Evolutionary conservation across 2,113 vertebrate genomes (phyloP).

Genomic region (Salvelinus alpinus): DNA sequence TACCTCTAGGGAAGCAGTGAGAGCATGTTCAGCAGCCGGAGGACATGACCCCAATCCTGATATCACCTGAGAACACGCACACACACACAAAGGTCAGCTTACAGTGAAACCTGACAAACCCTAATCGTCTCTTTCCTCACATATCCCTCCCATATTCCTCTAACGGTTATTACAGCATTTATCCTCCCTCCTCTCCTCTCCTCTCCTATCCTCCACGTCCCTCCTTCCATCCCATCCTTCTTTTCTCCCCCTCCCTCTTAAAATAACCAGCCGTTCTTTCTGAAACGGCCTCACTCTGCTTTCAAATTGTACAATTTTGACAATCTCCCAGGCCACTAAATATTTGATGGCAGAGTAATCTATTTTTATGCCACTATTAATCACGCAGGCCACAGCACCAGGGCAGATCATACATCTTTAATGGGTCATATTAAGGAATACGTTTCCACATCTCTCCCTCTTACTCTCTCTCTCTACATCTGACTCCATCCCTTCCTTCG

Average conservation of each 20-base stretch:
- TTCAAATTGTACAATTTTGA: constrained; percentile 26
- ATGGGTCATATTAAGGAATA: constrained; percentile 10
- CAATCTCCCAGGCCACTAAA: constrained; percentile 27
- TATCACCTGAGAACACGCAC: constrained; percentile 77
- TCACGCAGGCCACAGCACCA: constrained; percentile 17
- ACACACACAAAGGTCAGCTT: too few species aligned
- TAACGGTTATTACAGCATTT: neutral
- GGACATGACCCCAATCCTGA: constrained; percentile 80
- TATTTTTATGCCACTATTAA: constrained; percentile 43
- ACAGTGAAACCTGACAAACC: too few species aligned
- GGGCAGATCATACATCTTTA: constrained; percentile 39
- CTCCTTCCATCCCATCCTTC: neutral
- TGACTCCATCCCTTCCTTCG: too few species aligned
- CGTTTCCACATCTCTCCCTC: neutral
- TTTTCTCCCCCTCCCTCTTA: neutral
- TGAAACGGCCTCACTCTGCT: neutral
- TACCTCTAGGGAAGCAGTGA: constrained; percentile 88
- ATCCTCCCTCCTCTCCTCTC: neutral
- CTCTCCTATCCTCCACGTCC: neutral
- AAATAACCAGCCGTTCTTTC: neutral
- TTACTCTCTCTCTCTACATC: too few species aligned
- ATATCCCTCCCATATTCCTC: neutral
- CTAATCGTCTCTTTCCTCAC: neutral
- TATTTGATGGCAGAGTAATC: constrained; percentile 42
- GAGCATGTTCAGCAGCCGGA: constrained; percentile 80